Base-by-base conservation (phyloP, 1,140 invertebrate genomes). In the Macrobrachium nipponense region DNA sequence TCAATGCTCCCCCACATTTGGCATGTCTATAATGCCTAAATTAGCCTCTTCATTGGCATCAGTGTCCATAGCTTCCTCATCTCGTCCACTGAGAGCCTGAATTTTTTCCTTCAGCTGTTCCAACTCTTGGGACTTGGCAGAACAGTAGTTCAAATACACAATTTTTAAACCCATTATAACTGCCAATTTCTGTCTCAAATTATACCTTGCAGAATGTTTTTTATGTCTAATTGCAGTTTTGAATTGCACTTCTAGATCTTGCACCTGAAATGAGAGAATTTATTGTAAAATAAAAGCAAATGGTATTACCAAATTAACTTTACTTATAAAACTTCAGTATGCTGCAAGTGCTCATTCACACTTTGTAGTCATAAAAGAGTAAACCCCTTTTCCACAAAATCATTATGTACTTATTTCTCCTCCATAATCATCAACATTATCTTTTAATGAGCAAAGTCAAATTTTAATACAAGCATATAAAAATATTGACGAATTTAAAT, bases 161-260 rank as follows among this genome's bases (percentile, higher is more conserved):
- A 87, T 87, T 61, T 87, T 87, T 43, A 87, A 80, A 14, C 85
- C 85, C 85, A 87, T 87, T 23, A 87, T 82, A 11, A 87, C 85
- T 7, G 85, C 79, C 23, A 87, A 73, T 60, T 87, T 87, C 72
- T 87, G 85, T 15, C 85, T 68, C 18, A 87, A 75, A 66, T 87
- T 87, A 64, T 87, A 87, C 23, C 85, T 79, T 5, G 85, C 85
- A 12, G 85, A 87, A 60, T 87, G 85, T 78, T 87, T 87, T 60
- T 87, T 87, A 44, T 80, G 60, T 61, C 51, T 77, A 15, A 87
- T 81, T 6, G 85, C 85, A 8, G 79, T 87, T 62, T 80, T 80
- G 43, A 87, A 87, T 20, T 87, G 85, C 14, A 80, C 79, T 23
- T 87, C 85, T 44, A 87, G 64, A 43, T 87, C 85, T 68, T 87